Evolutionary conservation across 2,797 vertebrate genomes (phyloP).

Genomic region (Enteromius anoplus): DNA sequence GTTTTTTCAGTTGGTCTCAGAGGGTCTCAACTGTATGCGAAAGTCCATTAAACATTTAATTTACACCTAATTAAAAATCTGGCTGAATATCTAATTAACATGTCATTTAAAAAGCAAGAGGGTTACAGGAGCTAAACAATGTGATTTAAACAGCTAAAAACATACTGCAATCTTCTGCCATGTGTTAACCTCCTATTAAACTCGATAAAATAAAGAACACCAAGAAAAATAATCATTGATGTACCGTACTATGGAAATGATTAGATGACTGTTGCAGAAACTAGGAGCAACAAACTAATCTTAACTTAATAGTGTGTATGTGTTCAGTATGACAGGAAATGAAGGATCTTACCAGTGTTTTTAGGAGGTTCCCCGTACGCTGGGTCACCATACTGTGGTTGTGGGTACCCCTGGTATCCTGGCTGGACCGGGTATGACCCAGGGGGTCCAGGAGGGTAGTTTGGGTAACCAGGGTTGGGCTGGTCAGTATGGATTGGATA

Average conservation of each 20-base stretch:
- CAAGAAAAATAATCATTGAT: background rate
- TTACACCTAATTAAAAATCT: background rate
- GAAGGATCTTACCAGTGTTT: slow-evolving; percentile 60
- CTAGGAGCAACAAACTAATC: background rate
- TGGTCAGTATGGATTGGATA: slow-evolving; percentile 51
- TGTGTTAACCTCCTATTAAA: background rate
- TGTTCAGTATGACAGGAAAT: background rate
- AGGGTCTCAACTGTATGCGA: background rate
- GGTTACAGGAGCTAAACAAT: background rate
- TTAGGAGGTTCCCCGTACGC: slow-evolving; percentile 62
- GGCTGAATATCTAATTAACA: slow-evolving; percentile 2
- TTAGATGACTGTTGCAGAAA: background rate
- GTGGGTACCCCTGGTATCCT: slow-evolving; percentile 66
- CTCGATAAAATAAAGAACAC: background rate
- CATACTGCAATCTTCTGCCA: background rate
- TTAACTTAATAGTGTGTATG: background rate
- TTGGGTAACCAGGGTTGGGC: slow-evolving; percentile 54
- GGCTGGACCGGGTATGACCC: slow-evolving; percentile 59
- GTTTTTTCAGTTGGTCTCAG: background rate
- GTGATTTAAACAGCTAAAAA: background rate
- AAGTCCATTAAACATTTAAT: background rate
- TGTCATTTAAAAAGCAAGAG: background rate
- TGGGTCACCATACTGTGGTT: slow-evolving; percentile 55
- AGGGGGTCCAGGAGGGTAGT: slow-evolving; percentile 44
- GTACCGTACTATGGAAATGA: background rate